Evolutionary conservation across 2,797 vertebrate genomes (phyloP).

Genomic region (Etheostoma perlongum): DNA sequence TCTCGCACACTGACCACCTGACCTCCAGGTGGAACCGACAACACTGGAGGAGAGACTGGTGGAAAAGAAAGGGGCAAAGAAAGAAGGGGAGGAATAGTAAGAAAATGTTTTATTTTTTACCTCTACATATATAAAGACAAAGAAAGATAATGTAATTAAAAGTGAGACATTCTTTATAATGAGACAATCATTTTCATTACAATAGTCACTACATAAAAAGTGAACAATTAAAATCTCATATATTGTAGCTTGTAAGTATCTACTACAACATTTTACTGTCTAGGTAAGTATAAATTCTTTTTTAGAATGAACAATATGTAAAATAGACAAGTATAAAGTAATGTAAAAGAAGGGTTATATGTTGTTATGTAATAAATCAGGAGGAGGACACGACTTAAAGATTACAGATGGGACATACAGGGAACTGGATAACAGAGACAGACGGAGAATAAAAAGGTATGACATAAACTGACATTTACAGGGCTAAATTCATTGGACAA

Average conservation of each 20-base stretch:
- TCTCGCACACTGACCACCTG: constrained; percentile 89
- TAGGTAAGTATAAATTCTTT: background rate
- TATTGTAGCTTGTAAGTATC: background rate
- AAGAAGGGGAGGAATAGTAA: background rate
- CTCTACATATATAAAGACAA: background rate
- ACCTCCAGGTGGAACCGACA: constrained; percentile 90
- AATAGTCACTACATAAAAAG: background rate
- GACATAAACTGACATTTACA: constrained; percentile 42
- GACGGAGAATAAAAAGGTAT: constrained; percentile 37
- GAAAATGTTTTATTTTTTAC: background rate
- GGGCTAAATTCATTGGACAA: constrained; percentile 40
- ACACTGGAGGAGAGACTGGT: constrained; percentile 92
- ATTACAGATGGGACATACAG: constrained; percentile 28
- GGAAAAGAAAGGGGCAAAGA: background rate
- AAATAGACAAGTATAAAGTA: too few relatives aligned
- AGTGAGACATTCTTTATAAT: background rate
- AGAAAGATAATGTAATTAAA: background rate
- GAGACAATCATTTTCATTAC: background rate
- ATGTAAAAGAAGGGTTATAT: background rate
- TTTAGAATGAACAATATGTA: constrained; percentile 5
- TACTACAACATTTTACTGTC: background rate
- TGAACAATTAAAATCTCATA: background rate
- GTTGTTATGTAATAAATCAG: background rate
- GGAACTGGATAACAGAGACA: constrained; percentile 32
- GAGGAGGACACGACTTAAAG: constrained; percentile 18